A percentile compares a stretch with the other conserved stretches of the same genome.
Evolutionary conservation across 2,888 invertebrate species (phyloP).

Genomic region (Plebejus argus): DNA sequence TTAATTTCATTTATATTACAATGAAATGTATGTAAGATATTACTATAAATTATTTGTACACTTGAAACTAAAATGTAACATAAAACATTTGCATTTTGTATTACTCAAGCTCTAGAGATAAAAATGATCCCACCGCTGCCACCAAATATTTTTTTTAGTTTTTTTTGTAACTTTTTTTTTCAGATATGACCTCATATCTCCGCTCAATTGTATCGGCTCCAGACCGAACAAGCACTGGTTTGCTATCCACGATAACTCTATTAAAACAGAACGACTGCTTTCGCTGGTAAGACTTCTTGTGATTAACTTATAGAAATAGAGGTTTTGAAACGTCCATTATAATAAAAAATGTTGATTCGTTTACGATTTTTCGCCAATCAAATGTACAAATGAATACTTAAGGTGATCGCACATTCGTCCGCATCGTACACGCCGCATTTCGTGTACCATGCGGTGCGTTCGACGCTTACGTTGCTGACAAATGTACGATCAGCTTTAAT

Average conservation of each 20-base stretch:
- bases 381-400: no score
- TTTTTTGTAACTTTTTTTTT: slow-evolving; percentile 39
- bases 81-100: background rate
- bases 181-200: slow-evolving; percentile 89
- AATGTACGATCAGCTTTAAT: no score
- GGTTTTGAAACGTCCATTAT: no score
- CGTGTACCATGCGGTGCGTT: no score
- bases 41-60: no score
- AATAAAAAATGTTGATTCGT: no score
- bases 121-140: background rate
- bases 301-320: no score
- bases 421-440: no score
- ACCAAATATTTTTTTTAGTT: background rate
- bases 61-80: no score
- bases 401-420: no score
- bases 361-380: no score
- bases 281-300: slow-evolving; percentile 76
- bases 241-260: slow-evolving; percentile 89
- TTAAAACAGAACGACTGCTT: slow-evolving; percentile 88
- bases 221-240: slow-evolving; percentile 95
- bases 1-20: background rate
- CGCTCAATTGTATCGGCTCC: slow-evolving; percentile 91
- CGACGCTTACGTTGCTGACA: no score
- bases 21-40: background rate
- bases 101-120: background rate